These are phyloP conservation scores for Andricus grossulariae DNA, from an alignment of 1,140 invertebrate species.

Conservation along the genomic window DNA sequence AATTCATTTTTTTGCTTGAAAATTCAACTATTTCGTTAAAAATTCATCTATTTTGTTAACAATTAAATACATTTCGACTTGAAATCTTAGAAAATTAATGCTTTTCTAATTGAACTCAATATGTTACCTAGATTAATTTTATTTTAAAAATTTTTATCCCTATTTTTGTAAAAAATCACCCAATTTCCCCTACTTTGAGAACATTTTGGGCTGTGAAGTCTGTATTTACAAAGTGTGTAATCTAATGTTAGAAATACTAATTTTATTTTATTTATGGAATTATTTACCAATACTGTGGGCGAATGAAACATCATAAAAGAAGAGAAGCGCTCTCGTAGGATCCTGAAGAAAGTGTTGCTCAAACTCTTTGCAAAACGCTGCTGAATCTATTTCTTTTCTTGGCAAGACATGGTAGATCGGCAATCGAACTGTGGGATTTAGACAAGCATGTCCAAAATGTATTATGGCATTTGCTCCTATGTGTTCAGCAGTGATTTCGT, in stretches of 20 bases:
- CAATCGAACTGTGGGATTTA: slow-evolving; percentile 82
- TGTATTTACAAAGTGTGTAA: no score
- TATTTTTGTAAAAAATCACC: no score
- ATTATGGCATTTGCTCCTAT: slow-evolving; percentile 89
- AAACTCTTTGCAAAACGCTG: slow-evolving; percentile 67
- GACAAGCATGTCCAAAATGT: slow-evolving; percentile 94
- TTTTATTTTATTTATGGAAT: no score
- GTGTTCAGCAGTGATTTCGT: slow-evolving; percentile 93
- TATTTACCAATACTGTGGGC: slow-evolving; percentile 79
- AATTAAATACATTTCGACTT: no score
- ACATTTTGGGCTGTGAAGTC: no score
- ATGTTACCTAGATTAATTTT: not conserved
- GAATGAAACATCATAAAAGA: slow-evolving; percentile 86
- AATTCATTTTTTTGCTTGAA: no score
- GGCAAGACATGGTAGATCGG: slow-evolving; percentile 85
- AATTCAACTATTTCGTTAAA: no score
- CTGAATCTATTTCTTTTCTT: slow-evolving; percentile 77
- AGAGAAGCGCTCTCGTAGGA: slow-evolving; percentile 75
- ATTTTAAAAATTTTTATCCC: not conserved
- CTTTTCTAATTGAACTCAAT: no score
- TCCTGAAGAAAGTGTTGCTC: slow-evolving; percentile 65
- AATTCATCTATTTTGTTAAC: no score
- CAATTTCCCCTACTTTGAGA: no score
- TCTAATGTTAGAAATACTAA: no score
- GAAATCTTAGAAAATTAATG: no score